These are phyloP conservation scores for Hycleus cichorii DNA, from an alignment of 1,140 invertebrate genomes.

Conservation along the genomic window DNA sequence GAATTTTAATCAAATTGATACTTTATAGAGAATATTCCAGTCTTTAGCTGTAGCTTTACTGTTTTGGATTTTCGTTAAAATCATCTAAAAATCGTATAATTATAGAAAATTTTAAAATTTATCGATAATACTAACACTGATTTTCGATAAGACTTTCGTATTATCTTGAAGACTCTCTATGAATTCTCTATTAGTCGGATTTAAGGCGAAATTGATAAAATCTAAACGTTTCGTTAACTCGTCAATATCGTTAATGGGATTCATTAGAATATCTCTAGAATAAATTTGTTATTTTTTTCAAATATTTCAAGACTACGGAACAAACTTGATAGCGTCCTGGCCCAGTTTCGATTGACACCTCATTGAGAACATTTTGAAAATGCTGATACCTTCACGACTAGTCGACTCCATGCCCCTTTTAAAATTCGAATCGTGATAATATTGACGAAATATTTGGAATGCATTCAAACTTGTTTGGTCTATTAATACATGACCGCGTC, in stretches of 20 bases:
- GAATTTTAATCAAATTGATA: slow-evolving; percentile 33
- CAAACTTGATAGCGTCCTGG: slow-evolving; percentile 46
- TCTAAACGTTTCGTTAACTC: slow-evolving; percentile 51
- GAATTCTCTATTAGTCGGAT: slow-evolving; percentile 49
- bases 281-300: background rate
- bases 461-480: slow-evolving; percentile 64
- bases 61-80: slow-evolving; percentile 52
- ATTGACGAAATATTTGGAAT: slow-evolving; percentile 66
- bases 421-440: slow-evolving; percentile 67
- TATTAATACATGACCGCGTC: slow-evolving; percentile 50
- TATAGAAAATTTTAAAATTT: slow-evolving; percentile 22
- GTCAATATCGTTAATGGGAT: slow-evolving; percentile 51
- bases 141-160: slow-evolving; percentile 51
- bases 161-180: slow-evolving; percentile 49
- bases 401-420: slow-evolving; percentile 54
- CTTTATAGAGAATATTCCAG: slow-evolving; percentile 59
- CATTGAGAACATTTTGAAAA: slow-evolving; percentile 61
- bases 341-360: slow-evolving; percentile 61
- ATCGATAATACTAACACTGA: slow-evolving; percentile 41
- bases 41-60: slow-evolving; percentile 54
- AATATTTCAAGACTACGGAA: background rate
- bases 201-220: slow-evolving; percentile 54
- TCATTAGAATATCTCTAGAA: slow-evolving; percentile 49
- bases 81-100: slow-evolving; percentile 39
- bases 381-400: slow-evolving; percentile 61